Conservation (phyloP, 2,113 vertebrate genomes). For the Leucosticte australis region DNA sequence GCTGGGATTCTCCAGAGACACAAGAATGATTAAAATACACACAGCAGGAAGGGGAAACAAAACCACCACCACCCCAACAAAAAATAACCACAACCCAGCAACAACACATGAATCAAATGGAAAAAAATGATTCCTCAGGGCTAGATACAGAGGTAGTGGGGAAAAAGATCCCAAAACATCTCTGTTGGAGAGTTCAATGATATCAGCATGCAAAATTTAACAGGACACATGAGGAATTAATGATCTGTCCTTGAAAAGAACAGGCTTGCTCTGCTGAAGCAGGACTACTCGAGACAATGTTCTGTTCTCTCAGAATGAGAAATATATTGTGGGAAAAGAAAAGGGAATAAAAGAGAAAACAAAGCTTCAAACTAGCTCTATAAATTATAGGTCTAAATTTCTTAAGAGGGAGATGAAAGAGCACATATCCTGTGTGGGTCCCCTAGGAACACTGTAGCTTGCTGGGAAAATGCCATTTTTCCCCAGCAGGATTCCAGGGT, state of each 20-base stretch:
- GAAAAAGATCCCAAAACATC: not conserved
- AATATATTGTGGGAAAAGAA: not conserved
- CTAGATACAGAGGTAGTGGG: not conserved
- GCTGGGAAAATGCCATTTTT: constrained; percentile 25
- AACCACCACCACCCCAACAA: not conserved
- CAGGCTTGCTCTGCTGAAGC: constrained; percentile 7
- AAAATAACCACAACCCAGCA: not conserved
- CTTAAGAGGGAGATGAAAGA: constrained; percentile 20
- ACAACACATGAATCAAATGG: not conserved
- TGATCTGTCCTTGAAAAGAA: constrained; percentile 35
- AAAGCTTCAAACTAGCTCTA: not conserved
- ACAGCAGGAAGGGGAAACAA: not conserved
- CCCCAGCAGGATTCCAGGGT: constrained; percentile 18
- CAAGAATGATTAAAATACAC: not conserved
- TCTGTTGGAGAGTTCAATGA: not conserved
- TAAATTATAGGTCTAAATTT: constrained; percentile 32
- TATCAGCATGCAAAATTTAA: constrained; percentile 19
- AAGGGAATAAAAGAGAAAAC: not conserved
- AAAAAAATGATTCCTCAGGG: not conserved
- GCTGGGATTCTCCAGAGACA: not conserved
- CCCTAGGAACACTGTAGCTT: not conserved
- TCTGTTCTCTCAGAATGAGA: not conserved
- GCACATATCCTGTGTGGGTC: not conserved
- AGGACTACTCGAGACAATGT: not conserved
- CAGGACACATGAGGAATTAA: constrained; percentile 18